Evolutionary conservation across 2,113 vertebrate species (phyloP).

Genomic region (Microtus ochrogaster): DNA sequence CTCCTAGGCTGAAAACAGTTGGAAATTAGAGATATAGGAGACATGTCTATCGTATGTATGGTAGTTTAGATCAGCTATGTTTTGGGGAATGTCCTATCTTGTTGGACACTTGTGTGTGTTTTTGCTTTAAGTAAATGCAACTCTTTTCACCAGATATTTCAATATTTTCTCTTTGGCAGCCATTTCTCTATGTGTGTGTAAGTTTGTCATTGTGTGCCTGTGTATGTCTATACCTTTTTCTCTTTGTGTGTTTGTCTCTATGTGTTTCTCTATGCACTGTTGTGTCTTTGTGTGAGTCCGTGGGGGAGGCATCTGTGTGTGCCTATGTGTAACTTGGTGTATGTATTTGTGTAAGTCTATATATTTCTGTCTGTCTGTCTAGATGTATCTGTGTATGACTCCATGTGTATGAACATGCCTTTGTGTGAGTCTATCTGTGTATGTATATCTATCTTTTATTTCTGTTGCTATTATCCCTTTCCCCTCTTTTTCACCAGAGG

Average conservation of each 20-base stretch:
- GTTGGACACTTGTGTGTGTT: not conserved
- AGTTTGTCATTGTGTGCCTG: fast-evolving
- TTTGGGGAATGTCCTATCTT: not conserved
- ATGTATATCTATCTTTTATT: not conserved
- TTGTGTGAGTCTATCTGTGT: not conserved
- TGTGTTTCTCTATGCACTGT: not conserved
- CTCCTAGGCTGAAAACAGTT: slow-evolving; percentile 36
- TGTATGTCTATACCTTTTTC: not conserved
- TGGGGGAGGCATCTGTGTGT: not conserved
- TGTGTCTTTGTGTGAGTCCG: not conserved
- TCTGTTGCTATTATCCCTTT: not conserved
- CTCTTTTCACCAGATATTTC: not conserved
- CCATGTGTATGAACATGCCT: fast-evolving
- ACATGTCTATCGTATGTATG: not conserved
- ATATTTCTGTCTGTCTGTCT: not conserved
- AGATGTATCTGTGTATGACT: fast-evolving
- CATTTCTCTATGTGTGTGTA: not conserved
- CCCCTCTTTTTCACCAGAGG: not conserved
- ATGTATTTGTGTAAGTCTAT: fast-evolving
- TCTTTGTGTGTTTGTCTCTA: fast-evolving
- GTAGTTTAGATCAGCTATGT: slow-evolving; percentile 9
- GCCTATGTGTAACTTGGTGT: not conserved
- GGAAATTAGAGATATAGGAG: slow-evolving; percentile 34
- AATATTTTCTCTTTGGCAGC: not conserved
- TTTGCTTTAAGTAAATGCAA: not conserved